Conservation (phyloP, 2,888 invertebrate species). For the Sminthurides aquaticus region DNA sequence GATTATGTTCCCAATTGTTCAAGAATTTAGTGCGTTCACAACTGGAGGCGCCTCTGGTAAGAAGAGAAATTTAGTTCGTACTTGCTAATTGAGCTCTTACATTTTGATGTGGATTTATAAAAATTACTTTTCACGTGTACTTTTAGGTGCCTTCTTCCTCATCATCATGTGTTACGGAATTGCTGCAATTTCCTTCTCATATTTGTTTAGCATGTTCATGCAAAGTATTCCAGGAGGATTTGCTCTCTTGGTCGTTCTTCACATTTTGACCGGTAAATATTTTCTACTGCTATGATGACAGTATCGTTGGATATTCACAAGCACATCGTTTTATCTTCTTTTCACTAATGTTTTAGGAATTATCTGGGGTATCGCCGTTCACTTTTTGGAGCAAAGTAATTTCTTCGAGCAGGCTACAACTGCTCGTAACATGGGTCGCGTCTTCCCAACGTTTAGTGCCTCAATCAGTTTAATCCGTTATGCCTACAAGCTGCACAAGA, state of each 20-base stretch:
- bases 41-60: slow-evolving; percentile 38
- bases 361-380: slow-evolving; percentile 26
- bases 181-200: slow-evolving; percentile 59
- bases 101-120: too few relatives aligned
- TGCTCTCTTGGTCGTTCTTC: slow-evolving; percentile 47
- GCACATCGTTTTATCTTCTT: too few relatives aligned
- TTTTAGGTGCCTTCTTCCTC: slow-evolving; percentile 49
- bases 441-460: slow-evolving; percentile 36
- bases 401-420: slow-evolving; percentile 15
- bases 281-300: slow-evolving; percentile 1
- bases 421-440: slow-evolving; percentile 24
- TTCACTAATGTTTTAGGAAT: slow-evolving; percentile 32
- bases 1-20: slow-evolving; percentile 46
- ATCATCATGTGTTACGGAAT: slow-evolving; percentile 56
- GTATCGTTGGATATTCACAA: neutral
- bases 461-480: slow-evolving; percentile 39
- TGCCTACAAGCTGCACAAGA: slow-evolving; percentile 35
- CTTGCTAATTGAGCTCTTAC: neutral
- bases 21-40: slow-evolving; percentile 44
- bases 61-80: too few relatives aligned
- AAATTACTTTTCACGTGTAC: slow-evolving; percentile 13
- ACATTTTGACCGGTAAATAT: slow-evolving; percentile 33
- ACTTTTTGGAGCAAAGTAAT: slow-evolving; percentile 23
- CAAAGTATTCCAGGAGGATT: slow-evolving; percentile 52
- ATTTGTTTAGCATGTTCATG: slow-evolving; percentile 54